Conservation (phyloP, 1,140 invertebrate species). For the Ostrea edulis region DNA sequence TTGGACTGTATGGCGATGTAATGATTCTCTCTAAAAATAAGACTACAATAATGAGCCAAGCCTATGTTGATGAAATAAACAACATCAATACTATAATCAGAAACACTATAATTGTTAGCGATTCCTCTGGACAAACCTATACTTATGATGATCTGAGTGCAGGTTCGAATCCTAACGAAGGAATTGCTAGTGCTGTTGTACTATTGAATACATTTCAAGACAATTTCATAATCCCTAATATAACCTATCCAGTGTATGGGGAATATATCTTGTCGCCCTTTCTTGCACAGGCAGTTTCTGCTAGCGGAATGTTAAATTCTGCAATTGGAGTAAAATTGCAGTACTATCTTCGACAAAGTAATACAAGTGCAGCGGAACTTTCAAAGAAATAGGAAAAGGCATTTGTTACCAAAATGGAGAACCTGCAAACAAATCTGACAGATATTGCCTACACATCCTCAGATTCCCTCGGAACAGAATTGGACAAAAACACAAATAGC, state of each 20-base stretch:
- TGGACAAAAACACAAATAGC: conserved; percentile 54
- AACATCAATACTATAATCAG: too few relatives aligned
- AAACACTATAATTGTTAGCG: too few relatives aligned
- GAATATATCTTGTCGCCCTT: neutral
- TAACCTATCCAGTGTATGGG: neutral
- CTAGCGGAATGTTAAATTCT: conserved; percentile 6
- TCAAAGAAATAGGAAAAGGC: conserved; percentile 36
- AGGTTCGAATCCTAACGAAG: too few relatives aligned
- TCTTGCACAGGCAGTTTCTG: conserved; percentile 4
- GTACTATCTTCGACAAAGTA: conserved; percentile 22
- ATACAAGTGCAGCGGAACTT: neutral
- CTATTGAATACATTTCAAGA: neutral
- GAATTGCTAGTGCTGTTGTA: neutral
- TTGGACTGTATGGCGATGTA: too few relatives aligned
- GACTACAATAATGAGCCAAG: too few relatives aligned
- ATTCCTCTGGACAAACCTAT: too few relatives aligned
- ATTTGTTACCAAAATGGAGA: conserved; percentile 9
- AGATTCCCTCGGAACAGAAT: conserved; percentile 57
- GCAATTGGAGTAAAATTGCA: neutral
- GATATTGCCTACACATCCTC: conserved; percentile 56
- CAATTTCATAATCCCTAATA: neutral
- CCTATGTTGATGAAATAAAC: too few relatives aligned
- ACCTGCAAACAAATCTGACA: neutral
- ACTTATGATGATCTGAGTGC: too few relatives aligned
- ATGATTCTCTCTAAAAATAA: too few relatives aligned